Conservation (phyloP, 2,113 vertebrate genomes). For the Saccopteryx leptura region DNA sequence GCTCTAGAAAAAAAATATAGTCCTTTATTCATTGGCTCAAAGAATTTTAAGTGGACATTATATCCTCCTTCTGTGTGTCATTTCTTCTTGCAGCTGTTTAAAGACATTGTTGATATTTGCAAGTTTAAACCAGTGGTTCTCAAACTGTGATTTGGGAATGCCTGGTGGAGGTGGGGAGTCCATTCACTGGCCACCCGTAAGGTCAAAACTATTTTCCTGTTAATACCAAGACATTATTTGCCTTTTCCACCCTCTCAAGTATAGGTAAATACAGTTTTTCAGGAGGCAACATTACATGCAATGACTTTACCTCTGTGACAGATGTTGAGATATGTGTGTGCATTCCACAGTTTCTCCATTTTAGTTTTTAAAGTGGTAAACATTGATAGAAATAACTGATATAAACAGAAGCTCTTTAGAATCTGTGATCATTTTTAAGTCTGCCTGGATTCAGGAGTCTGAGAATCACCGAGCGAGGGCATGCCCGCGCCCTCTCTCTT, state of each 20-base stretch:
- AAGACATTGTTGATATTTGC: not conserved
- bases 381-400: not conserved
- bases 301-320: not conserved
- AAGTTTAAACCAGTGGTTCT: conserved; percentile 31
- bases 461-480: not conserved
- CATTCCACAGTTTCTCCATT: not conserved
- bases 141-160: not conserved
- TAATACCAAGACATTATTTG: not conserved
- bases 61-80: not conserved
- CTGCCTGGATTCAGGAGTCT: not conserved
- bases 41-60: not conserved
- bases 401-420: not conserved
- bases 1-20: not conserved
- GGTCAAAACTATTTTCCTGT: not conserved
- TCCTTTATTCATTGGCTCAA: not conserved
- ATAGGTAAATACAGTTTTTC: not conserved
- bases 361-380: not conserved
- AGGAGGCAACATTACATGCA: not conserved
- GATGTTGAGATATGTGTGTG: not conserved
- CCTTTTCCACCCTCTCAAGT: not conserved
- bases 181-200: not conserved
- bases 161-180: too few relatives aligned
- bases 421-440: not conserved
- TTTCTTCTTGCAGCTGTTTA: conserved; percentile 31
- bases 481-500: rapidly evolving